Conservation (phyloP, 2,797 vertebrate genomes). For the Mallotus villosus region DNA sequence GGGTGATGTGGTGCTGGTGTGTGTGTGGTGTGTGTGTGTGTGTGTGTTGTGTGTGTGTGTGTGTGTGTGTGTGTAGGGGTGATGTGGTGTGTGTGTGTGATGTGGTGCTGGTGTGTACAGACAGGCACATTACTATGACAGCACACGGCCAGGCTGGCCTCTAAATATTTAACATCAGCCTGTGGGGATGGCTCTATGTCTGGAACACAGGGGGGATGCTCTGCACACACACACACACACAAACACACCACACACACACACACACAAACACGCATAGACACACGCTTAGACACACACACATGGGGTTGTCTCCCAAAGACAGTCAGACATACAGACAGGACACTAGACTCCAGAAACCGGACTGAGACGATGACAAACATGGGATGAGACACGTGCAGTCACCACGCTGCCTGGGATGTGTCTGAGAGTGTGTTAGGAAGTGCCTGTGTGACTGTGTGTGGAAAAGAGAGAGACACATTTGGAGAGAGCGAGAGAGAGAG, state of each 20-base stretch:
- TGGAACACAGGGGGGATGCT: conserved; percentile 37
- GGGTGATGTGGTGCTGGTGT: neutral
- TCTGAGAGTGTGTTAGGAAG: conserved; percentile 6
- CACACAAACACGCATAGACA: conserved; percentile 29
- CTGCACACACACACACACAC: conserved; percentile 17
- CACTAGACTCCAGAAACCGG: conserved; percentile 47
- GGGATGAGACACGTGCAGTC: conserved; percentile 41
- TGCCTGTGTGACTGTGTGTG: conserved; percentile 21
- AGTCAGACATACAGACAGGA: conserved; percentile 47
- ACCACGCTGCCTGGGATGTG: conserved; percentile 12
- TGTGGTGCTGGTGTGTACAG: conserved; percentile 47
- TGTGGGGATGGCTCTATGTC: conserved; percentile 51
- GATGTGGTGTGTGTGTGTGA: conserved; percentile 16
- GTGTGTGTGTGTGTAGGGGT: conserved; percentile 15
- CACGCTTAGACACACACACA: conserved; percentile 44
- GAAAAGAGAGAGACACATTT: neutral
- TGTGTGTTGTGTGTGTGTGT: conserved; percentile 21
- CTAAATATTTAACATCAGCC: conserved; percentile 74
- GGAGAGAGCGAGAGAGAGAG: neutral
- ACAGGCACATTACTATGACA: conserved; percentile 69
- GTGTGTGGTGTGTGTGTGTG: conserved; percentile 21
- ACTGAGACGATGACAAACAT: conserved; percentile 46
- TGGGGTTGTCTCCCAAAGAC: neutral
- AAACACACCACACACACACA: conserved; percentile 17
- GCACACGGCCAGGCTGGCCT: conserved; percentile 62